phyloP scores from a whole-genome alignment of 2,797 vertebrate species.

The Poliocrania exsul region DNA sequence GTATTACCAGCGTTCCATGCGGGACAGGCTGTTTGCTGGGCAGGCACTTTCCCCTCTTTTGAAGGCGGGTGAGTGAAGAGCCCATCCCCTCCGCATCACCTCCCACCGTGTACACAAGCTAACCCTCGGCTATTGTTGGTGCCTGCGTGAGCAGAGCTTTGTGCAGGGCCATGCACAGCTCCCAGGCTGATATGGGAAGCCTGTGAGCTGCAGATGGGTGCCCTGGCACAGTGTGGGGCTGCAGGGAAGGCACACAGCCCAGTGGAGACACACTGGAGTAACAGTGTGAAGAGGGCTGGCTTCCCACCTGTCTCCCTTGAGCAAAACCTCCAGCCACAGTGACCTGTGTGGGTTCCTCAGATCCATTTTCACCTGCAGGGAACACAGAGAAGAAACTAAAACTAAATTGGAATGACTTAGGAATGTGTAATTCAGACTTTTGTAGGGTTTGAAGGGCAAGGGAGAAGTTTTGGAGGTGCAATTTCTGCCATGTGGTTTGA shows the following conservation, averaged over 20 bases:
- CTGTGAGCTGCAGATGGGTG: neutral
- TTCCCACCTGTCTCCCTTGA: neutral
- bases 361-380: neutral
- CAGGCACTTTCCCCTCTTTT: neutral
- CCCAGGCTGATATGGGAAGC: neutral
- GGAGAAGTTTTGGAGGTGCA: neutral
- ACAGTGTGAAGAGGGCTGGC: accelerated
- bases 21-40: neutral
- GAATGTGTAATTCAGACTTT: neutral
- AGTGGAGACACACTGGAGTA: neutral
- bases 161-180: neutral
- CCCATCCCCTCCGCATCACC: neutral
- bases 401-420: neutral
- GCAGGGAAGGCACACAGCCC: accelerated
- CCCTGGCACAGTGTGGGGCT: neutral
- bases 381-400: neutral
- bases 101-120: neutral
- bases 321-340: neutral
- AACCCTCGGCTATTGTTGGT: neutral
- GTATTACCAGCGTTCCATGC: neutral
- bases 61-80: neutral
- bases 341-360: neutral
- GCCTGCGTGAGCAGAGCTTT: neutral
- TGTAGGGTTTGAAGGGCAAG: neutral
- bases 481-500: neutral